These are phyloP conservation scores for Drosophila sordidapex DNA, from an alignment of 2,888 invertebrate genomes.

Conservation along the genomic window DNA sequence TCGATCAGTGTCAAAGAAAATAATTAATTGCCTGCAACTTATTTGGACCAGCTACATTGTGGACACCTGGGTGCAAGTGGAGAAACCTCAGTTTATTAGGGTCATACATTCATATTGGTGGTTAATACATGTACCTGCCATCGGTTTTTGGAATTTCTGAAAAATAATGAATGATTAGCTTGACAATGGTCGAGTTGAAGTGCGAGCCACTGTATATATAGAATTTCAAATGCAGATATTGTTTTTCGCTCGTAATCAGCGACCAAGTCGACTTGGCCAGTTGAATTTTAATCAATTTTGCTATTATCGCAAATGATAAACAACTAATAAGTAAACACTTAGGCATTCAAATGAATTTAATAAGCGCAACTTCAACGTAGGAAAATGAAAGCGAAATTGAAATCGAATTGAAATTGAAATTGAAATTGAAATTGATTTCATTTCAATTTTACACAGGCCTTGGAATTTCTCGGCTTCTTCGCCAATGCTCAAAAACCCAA, in stretches of 20 bases:
- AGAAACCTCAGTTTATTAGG: no score
- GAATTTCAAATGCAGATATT: not conserved
- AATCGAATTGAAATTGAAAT: conserved; percentile 27
- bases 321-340: conserved; percentile 30
- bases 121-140: no score
- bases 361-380: conserved; percentile 15
- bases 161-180: no score
- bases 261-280: not conserved
- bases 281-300: conserved; percentile 4
- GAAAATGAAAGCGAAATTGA: conserved; percentile 9
- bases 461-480: conserved; percentile 7
- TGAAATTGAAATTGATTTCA: conserved; percentile 8
- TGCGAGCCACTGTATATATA: not conserved
- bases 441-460: conserved; percentile 21
- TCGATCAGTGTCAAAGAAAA: no score
- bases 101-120: no score
- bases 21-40: no score
- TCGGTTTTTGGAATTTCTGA: no score
- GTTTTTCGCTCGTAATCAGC: not conserved
- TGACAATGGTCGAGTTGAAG: no score
- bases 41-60: no score
- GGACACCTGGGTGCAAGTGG: no score
- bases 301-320: not conserved
- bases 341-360: conserved; percentile 25
- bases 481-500: not conserved